These are phyloP conservation scores for Polia nebulosa DNA, from an alignment of 2,888 invertebrate species.

Conservation along the genomic window DNA sequence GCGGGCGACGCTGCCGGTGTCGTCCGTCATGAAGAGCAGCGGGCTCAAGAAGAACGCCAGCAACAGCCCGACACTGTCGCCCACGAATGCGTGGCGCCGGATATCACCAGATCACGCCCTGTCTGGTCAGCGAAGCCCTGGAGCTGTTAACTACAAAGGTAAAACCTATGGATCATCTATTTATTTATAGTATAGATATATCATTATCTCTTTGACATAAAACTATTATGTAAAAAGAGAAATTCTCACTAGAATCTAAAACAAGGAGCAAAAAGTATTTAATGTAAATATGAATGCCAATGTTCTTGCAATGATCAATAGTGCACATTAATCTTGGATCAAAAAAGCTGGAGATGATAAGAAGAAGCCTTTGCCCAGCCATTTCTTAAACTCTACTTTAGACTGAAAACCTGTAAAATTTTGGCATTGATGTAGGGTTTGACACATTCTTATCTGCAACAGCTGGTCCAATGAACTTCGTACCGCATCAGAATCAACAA, in stretches of 20 bases:
- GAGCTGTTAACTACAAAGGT: constrained; percentile 94
- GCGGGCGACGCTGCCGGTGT: constrained; percentile 94
- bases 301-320: neutral
- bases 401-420: neutral
- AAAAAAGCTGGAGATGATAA: neutral
- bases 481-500: no score
- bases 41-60: constrained; percentile 91
- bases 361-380: neutral
- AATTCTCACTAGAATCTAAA: constrained; percentile 4
- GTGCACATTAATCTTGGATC: neutral
- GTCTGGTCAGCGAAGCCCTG: constrained; percentile 94
- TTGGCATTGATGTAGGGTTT: neutral
- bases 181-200: neutral
- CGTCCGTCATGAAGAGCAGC: constrained; percentile 93
- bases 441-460: neutral
- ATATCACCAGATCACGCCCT: constrained; percentile 93
- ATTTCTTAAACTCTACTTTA: neutral
- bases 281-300: constrained; percentile 9
- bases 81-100: constrained; percentile 93
- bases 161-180: constrained; percentile 12
- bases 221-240: neutral
- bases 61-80: constrained; percentile 93
- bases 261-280: constrained; percentile 4
- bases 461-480: no score
- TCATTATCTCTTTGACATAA: neutral